Conservation (phyloP, 2,888 invertebrate species). For the Bhutanitis thaidina region DNA sequence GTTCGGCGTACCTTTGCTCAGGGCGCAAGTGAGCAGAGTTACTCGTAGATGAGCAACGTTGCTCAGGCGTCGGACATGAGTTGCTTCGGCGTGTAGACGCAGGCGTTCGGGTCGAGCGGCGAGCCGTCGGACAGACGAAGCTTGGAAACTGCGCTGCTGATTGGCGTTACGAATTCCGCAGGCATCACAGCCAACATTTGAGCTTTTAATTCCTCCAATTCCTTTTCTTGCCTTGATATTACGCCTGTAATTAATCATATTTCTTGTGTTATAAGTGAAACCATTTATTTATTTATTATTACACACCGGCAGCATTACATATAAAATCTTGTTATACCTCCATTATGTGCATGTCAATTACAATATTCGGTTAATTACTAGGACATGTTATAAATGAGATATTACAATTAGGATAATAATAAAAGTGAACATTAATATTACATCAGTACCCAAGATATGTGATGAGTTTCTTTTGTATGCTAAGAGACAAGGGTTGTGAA, state of each 20-base stretch:
- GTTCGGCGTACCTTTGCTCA: conserved; percentile 10
- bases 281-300: no score
- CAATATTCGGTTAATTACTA: no score
- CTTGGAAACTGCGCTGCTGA: conserved; percentile 40
- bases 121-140: conserved; percentile 52
- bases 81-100: conserved; percentile 92
- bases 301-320: no score
- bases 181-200: conserved; percentile 97
- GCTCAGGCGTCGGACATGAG: conserved; percentile 62
- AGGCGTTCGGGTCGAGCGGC: conserved; percentile 92
- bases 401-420: no score
- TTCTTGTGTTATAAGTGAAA: not conserved
- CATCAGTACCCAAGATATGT: no score
- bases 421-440: no score
- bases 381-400: no score
- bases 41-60: not conserved
- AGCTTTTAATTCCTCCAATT: conserved; percentile 94
- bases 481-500: no score
- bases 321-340: no score
- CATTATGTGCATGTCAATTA: no score
- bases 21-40: not conserved
- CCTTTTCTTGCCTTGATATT: conserved; percentile 92
- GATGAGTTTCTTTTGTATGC: no score
- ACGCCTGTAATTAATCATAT: conserved; percentile 79
- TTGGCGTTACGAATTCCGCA: conserved; percentile 69